Conservation (phyloP, 1,140 invertebrate genomes). For the Meloidogyne chitwoodi region DNA sequence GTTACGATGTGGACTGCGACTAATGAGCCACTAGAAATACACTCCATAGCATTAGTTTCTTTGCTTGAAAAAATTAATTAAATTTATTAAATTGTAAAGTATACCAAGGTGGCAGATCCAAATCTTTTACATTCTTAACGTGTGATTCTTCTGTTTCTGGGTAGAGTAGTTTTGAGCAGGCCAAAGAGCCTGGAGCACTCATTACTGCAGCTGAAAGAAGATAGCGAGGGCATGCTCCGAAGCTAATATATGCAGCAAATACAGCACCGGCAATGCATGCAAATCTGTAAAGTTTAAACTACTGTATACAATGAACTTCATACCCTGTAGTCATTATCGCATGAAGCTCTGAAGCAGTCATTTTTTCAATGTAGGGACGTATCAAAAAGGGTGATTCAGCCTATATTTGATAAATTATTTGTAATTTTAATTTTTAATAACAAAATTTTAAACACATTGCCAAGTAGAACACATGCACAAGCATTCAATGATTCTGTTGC, state of each 20-base stretch:
- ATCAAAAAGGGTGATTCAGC: conserved; percentile 80
- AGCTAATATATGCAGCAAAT: conserved; percentile 69
- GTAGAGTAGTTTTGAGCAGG: conserved; percentile 52
- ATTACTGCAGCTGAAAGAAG: conserved; percentile 53
- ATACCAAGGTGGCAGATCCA: conserved; percentile 46
- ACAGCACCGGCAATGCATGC: conserved; percentile 88
- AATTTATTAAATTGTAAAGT: background rate
- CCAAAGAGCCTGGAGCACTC: conserved; percentile 55
- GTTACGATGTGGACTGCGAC: conserved; percentile 69
- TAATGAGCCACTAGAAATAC: conserved; percentile 69
- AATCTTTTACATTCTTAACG: conserved; percentile 33
- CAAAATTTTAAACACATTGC: conserved; percentile 65
- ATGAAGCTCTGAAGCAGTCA: conserved; percentile 84
- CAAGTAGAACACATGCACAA: conserved; percentile 83
- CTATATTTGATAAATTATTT: background rate
- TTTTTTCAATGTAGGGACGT: conserved; percentile 72
- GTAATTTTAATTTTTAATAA: conserved; percentile 67
- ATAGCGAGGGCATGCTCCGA: conserved; percentile 75
- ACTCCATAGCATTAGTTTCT: conserved; percentile 18
- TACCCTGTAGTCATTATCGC: conserved; percentile 80
- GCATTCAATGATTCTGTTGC: conserved; percentile 83
- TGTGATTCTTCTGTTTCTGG: conserved; percentile 54
- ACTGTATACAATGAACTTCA: background rate
- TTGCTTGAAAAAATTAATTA: conserved; percentile 1
- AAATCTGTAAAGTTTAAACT: conserved; percentile 69